phyloP scores from a whole-genome alignment of 2,113 vertebrate species.

The Burhinus oedicnemus region DNA sequence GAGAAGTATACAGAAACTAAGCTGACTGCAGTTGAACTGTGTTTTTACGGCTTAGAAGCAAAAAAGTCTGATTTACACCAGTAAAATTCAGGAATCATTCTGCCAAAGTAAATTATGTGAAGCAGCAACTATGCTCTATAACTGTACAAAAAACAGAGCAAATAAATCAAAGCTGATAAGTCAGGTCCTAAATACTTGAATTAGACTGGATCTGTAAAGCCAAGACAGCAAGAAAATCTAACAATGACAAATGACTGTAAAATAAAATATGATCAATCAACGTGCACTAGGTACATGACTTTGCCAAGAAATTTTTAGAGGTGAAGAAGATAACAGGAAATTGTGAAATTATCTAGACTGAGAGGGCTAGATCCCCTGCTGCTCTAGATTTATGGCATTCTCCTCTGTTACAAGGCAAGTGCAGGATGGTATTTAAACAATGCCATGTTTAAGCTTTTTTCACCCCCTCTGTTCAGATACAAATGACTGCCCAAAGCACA shows the following conservation, averaged over 20 bases:
- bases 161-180: neutral
- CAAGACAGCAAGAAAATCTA: neutral
- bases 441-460: neutral
- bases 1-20: neutral
- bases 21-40: neutral
- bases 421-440: neutral
- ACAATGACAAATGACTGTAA: neutral
- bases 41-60: neutral
- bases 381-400: neutral
- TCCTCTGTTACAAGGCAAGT: neutral
- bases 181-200: neutral
- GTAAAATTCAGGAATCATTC: neutral
- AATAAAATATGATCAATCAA: neutral
- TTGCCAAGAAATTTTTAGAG: slow-evolving; percentile 1
- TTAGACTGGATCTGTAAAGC: neutral
- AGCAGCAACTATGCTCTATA: neutral
- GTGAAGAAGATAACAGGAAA: slow-evolving; percentile 18
- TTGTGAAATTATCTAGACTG: neutral
- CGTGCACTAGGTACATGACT: neutral
- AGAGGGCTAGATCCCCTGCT: neutral
- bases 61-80: neutral
- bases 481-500: neutral
- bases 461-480: neutral
- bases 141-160: neutral
- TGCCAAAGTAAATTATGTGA: neutral